Base-by-base conservation (phyloP, 2,797 vertebrate genomes). In the Enteromius thamalakanensis region DNA sequence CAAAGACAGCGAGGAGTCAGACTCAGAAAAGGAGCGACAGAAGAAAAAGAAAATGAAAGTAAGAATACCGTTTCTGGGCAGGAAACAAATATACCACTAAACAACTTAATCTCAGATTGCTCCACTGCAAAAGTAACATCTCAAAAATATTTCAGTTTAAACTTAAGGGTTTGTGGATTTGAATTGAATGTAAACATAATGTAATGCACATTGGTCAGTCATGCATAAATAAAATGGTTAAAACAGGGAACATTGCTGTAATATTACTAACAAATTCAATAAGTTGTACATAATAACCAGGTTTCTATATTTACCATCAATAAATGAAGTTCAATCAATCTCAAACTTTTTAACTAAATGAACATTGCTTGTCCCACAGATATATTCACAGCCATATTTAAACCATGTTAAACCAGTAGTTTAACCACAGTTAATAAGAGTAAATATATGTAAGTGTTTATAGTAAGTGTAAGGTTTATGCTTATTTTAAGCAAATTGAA, bases 21-120 rank as follows among this genome's bases (percentile, higher is more conserved):
- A 94, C 86, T 91, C 92, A 7, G 98, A 97, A 93, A 95, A 90
- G 1, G 96, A 97, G 93, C 94, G 95, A 87, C 94, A 95, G 89
- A 94, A 92, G 86, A 96, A 96, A 94, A 96, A 92, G 89, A 97
- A 97, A 94, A 92, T 92, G 88, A 97, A 99, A 97, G 97, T 98
- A 90, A 85, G 83, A 7, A 15, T 58, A 29, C n/a, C 32, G 5
- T 42, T 53, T 42, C 10, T 68, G 34, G n/a, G 21, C 15, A 40
- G n/a, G 14, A 19, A 69, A 26, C 45, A 45, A 37, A 14, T 74
- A 6, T 15, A 71, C 1, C 14, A 47, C n/a, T 49, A 45, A 14
- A 14, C 32, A 21, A 19, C 21, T 55, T 76, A 76, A 76, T 15
- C 75, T 26, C 55, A 19, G 55, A 60, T 78, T 49, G 42, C 14